Conservation (phyloP, 2,113 vertebrate species). For the Pyrgilauda ruficollis region DNA sequence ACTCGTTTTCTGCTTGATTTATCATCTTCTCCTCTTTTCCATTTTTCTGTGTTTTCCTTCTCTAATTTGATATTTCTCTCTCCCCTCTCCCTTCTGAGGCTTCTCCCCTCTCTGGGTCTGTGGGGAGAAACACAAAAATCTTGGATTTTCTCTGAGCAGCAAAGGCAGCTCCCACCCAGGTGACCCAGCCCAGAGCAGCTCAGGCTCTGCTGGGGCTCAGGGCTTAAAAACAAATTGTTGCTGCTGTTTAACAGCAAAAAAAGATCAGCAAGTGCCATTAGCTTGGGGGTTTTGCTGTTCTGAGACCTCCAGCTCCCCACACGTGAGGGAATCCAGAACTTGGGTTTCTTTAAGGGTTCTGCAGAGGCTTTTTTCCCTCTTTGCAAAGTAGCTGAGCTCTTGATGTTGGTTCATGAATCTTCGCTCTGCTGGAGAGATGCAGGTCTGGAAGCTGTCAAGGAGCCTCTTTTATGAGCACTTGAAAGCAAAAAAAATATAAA, state of each 20-base stretch:
- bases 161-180: not conserved
- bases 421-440: not conserved
- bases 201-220: not conserved
- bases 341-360: not conserved
- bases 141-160: not conserved
- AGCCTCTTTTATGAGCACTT: conserved; percentile 37
- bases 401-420: not conserved
- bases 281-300: not conserved
- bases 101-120: not conserved
- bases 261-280: accelerated
- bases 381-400: not conserved
- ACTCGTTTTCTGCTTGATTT: not conserved
- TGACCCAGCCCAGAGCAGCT: not conserved
- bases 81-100: not conserved
- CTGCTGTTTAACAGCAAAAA: not conserved
- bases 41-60: not conserved
- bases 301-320: not conserved
- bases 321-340: accelerated
- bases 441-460: conserved; percentile 18
- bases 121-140: not conserved
- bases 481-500: not conserved
- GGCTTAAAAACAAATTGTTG: not conserved
- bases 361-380: not conserved
- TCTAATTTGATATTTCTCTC: not conserved
- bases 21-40: not conserved